Percentiles rank a stretch among this genome's conserved stretches.
These are phyloP conservation scores for Rhynchomys soricoides DNA, from an alignment of 2,113 vertebrate species.

Conservation along the genomic window DNA sequence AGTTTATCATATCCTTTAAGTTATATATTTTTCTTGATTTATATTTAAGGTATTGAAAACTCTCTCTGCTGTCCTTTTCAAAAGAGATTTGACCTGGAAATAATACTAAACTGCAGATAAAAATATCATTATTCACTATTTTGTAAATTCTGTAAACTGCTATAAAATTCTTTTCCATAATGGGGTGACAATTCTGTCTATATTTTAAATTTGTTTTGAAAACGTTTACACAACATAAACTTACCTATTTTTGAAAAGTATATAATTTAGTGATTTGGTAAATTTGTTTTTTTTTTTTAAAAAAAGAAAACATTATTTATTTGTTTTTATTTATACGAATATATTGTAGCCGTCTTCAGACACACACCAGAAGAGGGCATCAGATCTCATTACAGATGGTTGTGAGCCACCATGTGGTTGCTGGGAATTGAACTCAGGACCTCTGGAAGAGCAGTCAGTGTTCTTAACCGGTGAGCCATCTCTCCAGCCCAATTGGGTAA, in stretches of 20 bases:
- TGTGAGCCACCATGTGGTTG: too few species aligned
- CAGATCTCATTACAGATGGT: too few species aligned
- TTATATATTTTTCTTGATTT: not conserved
- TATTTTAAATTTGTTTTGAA: constrained; percentile 23
- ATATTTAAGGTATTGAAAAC: not conserved
- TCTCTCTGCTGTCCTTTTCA: constrained; percentile 25
- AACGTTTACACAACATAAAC: constrained; percentile 21
- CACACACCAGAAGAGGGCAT: too few species aligned
- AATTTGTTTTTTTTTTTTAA: too few species aligned
- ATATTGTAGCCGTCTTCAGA: too few species aligned
- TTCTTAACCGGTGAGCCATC: too few species aligned
- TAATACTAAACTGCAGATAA: not conserved
- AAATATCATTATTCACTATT: not conserved
- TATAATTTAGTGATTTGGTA: constrained; percentile 21
- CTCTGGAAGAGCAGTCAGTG: too few species aligned
- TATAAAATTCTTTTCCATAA: constrained; percentile 1
- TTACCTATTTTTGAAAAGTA: not conserved
- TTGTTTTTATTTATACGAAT: too few species aligned
- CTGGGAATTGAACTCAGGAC: too few species aligned
- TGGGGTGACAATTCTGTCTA: constrained; percentile 22
- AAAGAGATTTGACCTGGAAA: not conserved
- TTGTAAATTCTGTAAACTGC: constrained; percentile 10
- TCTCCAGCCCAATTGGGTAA: too few species aligned
- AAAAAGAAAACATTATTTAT: too few species aligned
- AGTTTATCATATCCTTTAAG: not conserved